Evolutionary conservation across 2,888 invertebrate species (phyloP).

Genomic region (Alloscopus bannaensis): DNA sequence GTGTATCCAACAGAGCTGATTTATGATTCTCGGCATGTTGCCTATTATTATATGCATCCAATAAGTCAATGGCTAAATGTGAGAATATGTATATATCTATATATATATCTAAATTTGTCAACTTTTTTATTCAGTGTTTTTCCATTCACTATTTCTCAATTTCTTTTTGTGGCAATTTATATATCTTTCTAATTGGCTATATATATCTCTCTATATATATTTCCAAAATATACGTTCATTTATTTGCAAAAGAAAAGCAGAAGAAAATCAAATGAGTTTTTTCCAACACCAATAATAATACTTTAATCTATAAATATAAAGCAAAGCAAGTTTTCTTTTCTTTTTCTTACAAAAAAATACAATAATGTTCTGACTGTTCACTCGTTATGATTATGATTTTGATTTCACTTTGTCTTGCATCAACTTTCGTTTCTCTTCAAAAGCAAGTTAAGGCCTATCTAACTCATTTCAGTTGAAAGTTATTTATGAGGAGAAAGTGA

Average conservation of each 20-base stretch:
- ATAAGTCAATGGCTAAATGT: constrained; percentile 69
- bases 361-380: too few species aligned
- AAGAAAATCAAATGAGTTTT: too few species aligned
- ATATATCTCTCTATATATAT: constrained; percentile 48
- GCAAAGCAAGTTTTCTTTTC: constrained; percentile 46
- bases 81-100: too few species aligned
- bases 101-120: constrained; percentile 65
- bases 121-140: constrained; percentile 68
- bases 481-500: too few species aligned
- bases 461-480: too few species aligned
- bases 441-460: too few species aligned
- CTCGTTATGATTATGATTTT: too few species aligned
- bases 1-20: constrained; percentile 74
- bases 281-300: constrained; percentile 5
- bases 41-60: constrained; percentile 73
- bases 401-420: too few species aligned
- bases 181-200: constrained; percentile 63
- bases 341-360: constrained; percentile 33
- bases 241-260: constrained; percentile 48
- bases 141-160: constrained; percentile 66
- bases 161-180: constrained; percentile 60
- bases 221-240: constrained; percentile 15
- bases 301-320: constrained; percentile 28
- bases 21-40: constrained; percentile 74
- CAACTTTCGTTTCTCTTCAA: too few species aligned